Conservation (phyloP, 2,113 vertebrate species). For the Gallinago paraguaiae region DNA sequence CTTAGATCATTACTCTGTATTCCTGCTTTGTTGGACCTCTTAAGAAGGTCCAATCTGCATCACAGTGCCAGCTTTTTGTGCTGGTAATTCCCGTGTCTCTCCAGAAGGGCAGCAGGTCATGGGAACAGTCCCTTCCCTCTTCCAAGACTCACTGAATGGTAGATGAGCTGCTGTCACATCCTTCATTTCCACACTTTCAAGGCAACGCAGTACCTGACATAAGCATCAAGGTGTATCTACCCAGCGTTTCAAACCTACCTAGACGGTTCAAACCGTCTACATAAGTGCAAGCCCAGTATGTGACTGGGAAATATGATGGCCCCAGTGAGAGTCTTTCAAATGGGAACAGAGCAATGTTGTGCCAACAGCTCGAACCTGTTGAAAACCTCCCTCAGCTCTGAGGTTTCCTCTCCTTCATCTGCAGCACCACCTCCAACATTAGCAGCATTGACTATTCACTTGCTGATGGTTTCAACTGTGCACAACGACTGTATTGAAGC, state of each 20-base stretch:
- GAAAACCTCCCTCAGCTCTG: neutral
- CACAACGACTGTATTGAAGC: neutral
- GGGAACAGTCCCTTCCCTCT: neutral
- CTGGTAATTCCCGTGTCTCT: neutral
- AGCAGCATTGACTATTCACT: neutral
- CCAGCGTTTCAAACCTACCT: neutral
- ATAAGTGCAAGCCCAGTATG: neutral
- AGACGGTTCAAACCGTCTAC: too few species aligned
- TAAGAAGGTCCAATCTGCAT: neutral
- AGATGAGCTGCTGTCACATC: neutral
- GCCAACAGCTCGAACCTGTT: neutral
- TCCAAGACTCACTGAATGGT: too few species aligned
- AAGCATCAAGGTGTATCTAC: neutral
- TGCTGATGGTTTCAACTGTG: neutral
- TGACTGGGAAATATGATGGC: neutral
- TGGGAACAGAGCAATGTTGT: too few species aligned
- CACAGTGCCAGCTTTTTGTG: neutral
- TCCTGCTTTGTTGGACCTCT: neutral
- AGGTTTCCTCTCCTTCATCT: neutral
- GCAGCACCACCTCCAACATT: neutral
- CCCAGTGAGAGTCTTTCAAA: neutral
- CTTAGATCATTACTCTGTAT: neutral
- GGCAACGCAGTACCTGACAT: neutral
- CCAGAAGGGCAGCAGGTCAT: neutral
- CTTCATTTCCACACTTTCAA: neutral